phyloP scores from a whole-genome alignment of 2,888 invertebrate species.

The Lathronympha strigana region DNA sequence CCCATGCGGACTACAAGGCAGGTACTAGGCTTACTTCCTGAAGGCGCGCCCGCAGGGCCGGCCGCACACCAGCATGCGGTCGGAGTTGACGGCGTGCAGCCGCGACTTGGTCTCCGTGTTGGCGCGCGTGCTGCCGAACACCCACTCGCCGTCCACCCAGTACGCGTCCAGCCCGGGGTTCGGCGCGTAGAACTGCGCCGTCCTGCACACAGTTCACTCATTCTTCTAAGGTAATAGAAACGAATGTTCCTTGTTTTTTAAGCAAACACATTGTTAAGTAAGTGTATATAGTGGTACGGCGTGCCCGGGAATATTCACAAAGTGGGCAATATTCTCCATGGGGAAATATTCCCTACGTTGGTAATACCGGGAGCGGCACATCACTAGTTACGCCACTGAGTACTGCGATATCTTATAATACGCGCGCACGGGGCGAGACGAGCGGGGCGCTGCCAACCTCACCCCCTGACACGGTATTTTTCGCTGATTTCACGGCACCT shows the following conservation, averaged over 20 bases:
- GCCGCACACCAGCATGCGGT: neutral
- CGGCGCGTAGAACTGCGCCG: constrained; percentile 5
- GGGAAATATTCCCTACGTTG: too few species aligned
- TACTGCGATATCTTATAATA: too few species aligned
- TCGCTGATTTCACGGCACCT: too few species aligned
- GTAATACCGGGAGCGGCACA: too few species aligned
- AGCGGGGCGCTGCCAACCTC: too few species aligned
- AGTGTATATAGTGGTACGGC: neutral
- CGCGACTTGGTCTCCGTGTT: neutral
- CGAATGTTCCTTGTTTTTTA: too few species aligned
- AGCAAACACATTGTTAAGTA: neutral
- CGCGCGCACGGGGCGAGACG: too few species aligned
- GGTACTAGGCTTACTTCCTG: constrained; percentile 2
- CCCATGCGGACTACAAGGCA: neutral
- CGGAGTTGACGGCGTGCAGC: neutral
- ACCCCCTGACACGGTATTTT: too few species aligned
- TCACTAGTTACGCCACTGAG: too few species aligned
- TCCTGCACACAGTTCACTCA: neutral
- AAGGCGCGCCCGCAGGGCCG: neutral
- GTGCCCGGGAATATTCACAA: too few species aligned
- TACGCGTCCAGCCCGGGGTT: neutral
- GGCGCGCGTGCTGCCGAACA: constrained; percentile 7
- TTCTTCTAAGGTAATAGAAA: neutral
- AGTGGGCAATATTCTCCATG: too few species aligned
- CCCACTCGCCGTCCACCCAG: constrained; percentile 11